phyloP scores from a whole-genome alignment of 2,797 vertebrate species.

The Tapera naevia region DNA sequence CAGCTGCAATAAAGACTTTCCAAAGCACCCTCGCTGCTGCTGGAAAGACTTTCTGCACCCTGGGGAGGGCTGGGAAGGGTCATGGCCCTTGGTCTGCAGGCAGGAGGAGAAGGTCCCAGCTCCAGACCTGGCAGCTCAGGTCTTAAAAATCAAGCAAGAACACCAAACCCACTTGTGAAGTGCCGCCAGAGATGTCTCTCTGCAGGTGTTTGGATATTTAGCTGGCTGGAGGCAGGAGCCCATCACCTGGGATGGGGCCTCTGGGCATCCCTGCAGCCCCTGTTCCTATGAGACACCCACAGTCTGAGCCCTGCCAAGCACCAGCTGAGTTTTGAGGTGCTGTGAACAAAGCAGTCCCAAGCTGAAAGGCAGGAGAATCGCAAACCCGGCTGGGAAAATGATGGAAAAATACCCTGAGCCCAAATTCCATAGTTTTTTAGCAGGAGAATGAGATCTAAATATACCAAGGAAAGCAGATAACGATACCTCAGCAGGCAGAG shows the following conservation, averaged over 20 bases:
- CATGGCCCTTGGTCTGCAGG: rapidly evolving
- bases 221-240: neutral
- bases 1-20: neutral
- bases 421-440: neutral
- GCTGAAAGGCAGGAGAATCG: neutral
- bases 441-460: no score
- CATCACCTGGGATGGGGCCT: no score
- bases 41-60: neutral
- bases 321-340: rapidly evolving
- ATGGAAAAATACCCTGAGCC: rapidly evolving
- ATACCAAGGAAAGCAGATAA: no score
- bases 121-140: rapidly evolving
- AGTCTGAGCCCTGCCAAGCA: neutral
- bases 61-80: neutral
- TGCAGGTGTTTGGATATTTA: rapidly evolving
- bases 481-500: rapidly evolving
- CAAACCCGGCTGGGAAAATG: rapidly evolving
- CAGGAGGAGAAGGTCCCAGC: neutral
- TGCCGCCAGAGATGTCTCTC: rapidly evolving
- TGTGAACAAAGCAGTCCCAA: rapidly evolving
- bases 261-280: neutral
- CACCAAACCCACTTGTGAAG: rapidly evolving
- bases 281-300: rapidly evolving
- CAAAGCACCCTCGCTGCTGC: neutral
- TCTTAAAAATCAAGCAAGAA: neutral